Conservation (phyloP, 2,797 vertebrate genomes). For the Silurus lanzhouensis region DNA sequence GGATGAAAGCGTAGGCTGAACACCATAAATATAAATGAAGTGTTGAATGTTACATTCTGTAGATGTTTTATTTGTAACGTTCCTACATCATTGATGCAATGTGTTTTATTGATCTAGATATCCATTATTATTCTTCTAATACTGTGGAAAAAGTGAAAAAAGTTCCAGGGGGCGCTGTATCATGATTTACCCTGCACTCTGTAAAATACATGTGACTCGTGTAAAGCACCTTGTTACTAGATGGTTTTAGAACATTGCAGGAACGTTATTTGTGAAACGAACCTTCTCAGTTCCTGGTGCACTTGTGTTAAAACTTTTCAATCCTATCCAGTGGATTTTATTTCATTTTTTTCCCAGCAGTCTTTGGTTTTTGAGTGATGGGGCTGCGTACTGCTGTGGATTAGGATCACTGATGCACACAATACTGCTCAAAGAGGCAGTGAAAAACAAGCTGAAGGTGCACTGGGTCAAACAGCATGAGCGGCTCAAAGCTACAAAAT, state of each 20-base stretch:
- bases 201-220: too few relatives aligned
- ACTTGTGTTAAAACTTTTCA: not conserved
- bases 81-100: too few relatives aligned
- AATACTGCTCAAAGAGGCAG: slow-evolving; percentile 39
- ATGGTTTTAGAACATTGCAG: not conserved
- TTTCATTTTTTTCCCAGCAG: too few relatives aligned
- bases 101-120: not conserved
- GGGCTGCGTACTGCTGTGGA: slow-evolving; percentile 35
- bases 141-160: not conserved
- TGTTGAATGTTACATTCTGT: not conserved
- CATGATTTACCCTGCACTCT: too few relatives aligned
- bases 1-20: not conserved
- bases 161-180: too few relatives aligned
- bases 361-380: slow-evolving; percentile 18
- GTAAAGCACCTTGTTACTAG: not conserved
- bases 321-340: not conserved
- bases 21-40: not conserved
- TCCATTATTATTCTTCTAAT: not conserved
- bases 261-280: not conserved
- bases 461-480: slow-evolving; percentile 52
- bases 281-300: not conserved
- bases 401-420: slow-evolving; percentile 56
- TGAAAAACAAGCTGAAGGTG: slow-evolving; percentile 26
- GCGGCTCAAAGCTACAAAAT: slow-evolving; percentile 44
- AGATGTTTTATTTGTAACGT: not conserved